These are phyloP conservation scores for Agrochola circellaris DNA, from an alignment of 2,888 invertebrate species.

Conservation along the genomic window DNA sequence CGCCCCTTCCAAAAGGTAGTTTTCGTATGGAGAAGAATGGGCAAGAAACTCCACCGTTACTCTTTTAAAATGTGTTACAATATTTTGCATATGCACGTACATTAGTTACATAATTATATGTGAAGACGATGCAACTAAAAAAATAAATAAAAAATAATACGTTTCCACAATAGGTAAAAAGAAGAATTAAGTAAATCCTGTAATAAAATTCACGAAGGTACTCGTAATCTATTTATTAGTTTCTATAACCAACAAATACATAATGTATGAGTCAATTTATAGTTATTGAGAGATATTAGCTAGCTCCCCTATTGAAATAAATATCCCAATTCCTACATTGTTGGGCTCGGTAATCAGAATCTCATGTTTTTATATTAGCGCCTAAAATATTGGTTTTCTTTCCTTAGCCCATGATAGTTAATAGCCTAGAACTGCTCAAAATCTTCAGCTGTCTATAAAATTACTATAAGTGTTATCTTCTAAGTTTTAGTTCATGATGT, in stretches of 20 bases:
- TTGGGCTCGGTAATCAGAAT: not conserved
- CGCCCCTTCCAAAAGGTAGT: too few species aligned
- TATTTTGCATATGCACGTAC: too few species aligned
- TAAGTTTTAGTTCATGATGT: not conserved
- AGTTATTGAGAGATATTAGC: slow-evolving; percentile 45
- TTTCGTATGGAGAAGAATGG: too few species aligned
- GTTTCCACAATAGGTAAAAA: too few species aligned
- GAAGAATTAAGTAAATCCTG: too few species aligned
- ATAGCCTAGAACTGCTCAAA: not conserved
- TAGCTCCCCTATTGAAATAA: slow-evolving; percentile 49
- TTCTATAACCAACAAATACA: slow-evolving; percentile 53
- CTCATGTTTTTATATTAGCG: slow-evolving; percentile 35
- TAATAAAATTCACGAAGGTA: slow-evolving; percentile 57
- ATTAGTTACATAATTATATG: too few species aligned
- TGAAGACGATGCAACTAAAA: too few species aligned
- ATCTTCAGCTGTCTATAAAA: too few species aligned
- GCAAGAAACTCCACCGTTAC: too few species aligned
- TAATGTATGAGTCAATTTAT: slow-evolving; percentile 61
- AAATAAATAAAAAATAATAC: too few species aligned
- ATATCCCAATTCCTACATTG: slow-evolving; percentile 37
- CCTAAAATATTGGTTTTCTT: slow-evolving; percentile 4
- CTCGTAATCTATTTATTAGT: slow-evolving; percentile 46
- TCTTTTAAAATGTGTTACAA: too few species aligned
- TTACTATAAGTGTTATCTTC: not conserved
- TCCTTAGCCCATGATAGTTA: not conserved